These are phyloP conservation scores for Eufriesea mexicana DNA, from an alignment of 1,140 invertebrate species.

Conservation along the genomic window DNA sequence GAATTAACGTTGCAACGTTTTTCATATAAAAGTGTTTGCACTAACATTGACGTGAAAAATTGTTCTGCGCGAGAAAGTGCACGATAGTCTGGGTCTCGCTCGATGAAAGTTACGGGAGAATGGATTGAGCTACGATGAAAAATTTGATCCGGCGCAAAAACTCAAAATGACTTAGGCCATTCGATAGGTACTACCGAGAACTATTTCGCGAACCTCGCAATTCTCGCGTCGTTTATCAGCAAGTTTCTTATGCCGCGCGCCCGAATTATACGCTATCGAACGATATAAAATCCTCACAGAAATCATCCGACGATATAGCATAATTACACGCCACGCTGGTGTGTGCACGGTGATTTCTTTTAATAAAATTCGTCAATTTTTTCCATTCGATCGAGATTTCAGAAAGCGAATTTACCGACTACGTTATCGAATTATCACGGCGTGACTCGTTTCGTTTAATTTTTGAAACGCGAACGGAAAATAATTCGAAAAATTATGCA, in stretches of 20 bases:
- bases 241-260: slow-evolving; percentile 24
- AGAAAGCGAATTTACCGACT: too few relatives aligned
- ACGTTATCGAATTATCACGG: not conserved
- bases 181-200: slow-evolving; percentile 29
- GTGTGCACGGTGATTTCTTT: too few relatives aligned
- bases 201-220: slow-evolving; percentile 25
- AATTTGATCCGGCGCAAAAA: slow-evolving; percentile 59
- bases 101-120: slow-evolving; percentile 68
- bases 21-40: slow-evolving; percentile 16
- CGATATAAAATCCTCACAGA: not conserved
- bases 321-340: not conserved
- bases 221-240: slow-evolving; percentile 41
- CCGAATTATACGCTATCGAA: not conserved
- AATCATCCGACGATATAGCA: not conserved
- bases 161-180: slow-evolving; percentile 49
- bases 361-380: too few relatives aligned
- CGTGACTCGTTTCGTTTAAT: not conserved
- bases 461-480: not conserved
- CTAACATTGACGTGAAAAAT: slow-evolving; percentile 54
- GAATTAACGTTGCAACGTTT: not conserved
- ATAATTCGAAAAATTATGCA: too few relatives aligned
- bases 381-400: too few relatives aligned
- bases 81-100: slow-evolving; percentile 51
- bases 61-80: slow-evolving; percentile 60
- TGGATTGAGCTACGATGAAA: slow-evolving; percentile 57